phyloP scores from a whole-genome alignment of 2,888 invertebrate species.

The Polydrusus pterygomalis region DNA sequence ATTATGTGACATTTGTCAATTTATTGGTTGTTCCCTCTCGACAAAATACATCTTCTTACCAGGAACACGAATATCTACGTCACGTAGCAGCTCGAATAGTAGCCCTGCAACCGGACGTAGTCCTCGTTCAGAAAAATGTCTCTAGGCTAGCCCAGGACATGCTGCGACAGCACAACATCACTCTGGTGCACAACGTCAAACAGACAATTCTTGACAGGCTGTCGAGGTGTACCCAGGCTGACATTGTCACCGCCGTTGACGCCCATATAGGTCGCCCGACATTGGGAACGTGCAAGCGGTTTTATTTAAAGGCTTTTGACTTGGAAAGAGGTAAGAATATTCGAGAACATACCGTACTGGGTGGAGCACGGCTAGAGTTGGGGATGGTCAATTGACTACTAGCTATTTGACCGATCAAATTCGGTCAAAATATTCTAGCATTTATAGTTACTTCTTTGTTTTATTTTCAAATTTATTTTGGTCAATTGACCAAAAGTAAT shows the following conservation, averaged over 20 bases:
- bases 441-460: no score
- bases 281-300: constrained; percentile 88
- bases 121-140: constrained; percentile 92
- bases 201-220: constrained; percentile 86
- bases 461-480: no score
- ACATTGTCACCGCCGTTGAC: constrained; percentile 90
- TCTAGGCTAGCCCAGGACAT: constrained; percentile 90
- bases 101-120: constrained; percentile 88
- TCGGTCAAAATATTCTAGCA: no score
- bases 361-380: no score
- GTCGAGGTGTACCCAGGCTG: constrained; percentile 87
- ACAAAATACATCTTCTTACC: constrained; percentile 27
- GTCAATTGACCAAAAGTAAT: no score
- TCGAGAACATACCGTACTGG: no score
- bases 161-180: constrained; percentile 86
- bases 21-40: background rate
- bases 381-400: no score
- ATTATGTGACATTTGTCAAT: no score
- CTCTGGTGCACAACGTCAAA: constrained; percentile 91
- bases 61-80: constrained; percentile 90
- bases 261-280: constrained; percentile 87
- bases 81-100: constrained; percentile 91
- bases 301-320: constrained; percentile 80
- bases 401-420: no score
- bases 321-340: constrained; percentile 71